Conservation (phyloP, 2,888 invertebrate species). For the Gibbula magus region DNA sequence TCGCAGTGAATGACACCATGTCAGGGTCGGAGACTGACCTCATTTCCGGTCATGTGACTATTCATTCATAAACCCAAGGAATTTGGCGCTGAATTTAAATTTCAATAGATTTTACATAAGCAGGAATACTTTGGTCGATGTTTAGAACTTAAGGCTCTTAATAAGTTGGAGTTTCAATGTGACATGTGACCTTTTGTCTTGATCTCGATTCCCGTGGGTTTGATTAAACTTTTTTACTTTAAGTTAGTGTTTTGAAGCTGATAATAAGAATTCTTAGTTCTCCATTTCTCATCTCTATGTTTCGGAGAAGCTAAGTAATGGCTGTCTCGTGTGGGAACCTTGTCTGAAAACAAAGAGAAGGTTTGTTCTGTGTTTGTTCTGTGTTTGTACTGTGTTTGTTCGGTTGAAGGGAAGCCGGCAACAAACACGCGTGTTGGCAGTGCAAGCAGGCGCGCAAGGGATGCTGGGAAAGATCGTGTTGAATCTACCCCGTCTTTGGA, state of each 20-base stretch:
- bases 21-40: background rate
- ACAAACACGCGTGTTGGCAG: background rate
- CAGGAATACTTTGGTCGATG: too few relatives aligned
- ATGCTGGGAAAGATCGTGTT: background rate
- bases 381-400: slow-evolving; percentile 3
- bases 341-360: slow-evolving; percentile 22
- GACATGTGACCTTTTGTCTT: too few relatives aligned
- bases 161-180: too few relatives aligned
- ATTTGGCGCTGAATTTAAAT: too few relatives aligned
- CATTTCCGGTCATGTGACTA: background rate
- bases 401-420: background rate
- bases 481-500: slow-evolving; percentile 1
- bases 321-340: slow-evolving; percentile 23
- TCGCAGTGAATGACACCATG: background rate
- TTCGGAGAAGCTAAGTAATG: too few relatives aligned
- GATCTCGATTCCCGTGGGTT: too few relatives aligned
- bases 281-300: too few relatives aligned
- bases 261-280: too few relatives aligned
- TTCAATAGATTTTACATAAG: too few relatives aligned
- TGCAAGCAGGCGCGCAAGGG: background rate
- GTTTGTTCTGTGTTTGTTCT: background rate
- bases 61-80: background rate
- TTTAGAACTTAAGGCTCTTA: too few relatives aligned
- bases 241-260: too few relatives aligned
- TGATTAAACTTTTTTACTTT: too few relatives aligned